Percentiles rank a stretch among this genome's conserved stretches.
Evolutionary conservation across 2,113 vertebrate genomes (phyloP).

Genomic region (Sciurus niger): DNA sequence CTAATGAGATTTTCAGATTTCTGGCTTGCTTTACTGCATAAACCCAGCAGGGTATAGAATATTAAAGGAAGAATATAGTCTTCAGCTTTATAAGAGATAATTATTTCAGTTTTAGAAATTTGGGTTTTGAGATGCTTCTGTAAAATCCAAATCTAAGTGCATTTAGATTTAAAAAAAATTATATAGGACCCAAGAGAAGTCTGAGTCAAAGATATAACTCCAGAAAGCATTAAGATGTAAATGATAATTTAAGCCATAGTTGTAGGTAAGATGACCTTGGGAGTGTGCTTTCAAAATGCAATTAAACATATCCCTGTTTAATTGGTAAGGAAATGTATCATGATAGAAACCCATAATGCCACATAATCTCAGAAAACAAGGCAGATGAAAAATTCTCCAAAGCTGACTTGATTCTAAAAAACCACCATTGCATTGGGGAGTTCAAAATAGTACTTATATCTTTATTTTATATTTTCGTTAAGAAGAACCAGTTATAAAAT

Average conservation of each 20-base stretch:
- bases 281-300: background rate
- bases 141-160: background rate
- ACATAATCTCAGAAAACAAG: background rate
- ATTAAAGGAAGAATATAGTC: background rate
- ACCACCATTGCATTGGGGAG: background rate
- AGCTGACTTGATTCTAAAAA: background rate
- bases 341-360: background rate
- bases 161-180: background rate
- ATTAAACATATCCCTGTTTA: background rate
- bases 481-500: background rate
- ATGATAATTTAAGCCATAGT: background rate
- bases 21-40: background rate
- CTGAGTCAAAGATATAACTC: background rate
- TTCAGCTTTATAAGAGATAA: background rate
- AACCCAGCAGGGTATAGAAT: background rate
- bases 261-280: background rate
- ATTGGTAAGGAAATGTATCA: background rate
- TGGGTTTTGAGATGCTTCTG: background rate
- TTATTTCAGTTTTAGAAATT: background rate
- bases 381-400: background rate
- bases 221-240: background rate
- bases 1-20: background rate
- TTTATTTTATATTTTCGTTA: conserved; percentile 22
- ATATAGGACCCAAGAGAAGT: background rate
- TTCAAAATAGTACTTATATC: background rate